Evolutionary conservation across 2,797 vertebrate genomes (phyloP), one percentile per base, ranked within the genome.

Genomic region (Poecilia gillii): DNA sequence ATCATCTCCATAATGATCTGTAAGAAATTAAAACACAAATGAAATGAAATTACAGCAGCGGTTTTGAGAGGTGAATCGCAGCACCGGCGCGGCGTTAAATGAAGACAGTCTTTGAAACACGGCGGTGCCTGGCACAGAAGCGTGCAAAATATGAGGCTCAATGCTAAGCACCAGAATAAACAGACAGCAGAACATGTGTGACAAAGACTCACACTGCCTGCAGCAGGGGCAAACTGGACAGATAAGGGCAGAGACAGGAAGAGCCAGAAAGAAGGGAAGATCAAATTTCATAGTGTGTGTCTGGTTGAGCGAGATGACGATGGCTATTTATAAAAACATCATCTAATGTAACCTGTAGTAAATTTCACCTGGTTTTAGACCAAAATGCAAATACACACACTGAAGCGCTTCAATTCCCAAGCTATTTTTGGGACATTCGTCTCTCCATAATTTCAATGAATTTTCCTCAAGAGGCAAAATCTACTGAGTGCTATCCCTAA

Each of bases 311-410:
- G 47, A 68, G 64, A 81, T 64, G 75, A 85, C 1, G 41, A 28
- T 71, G 41, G 41, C 79, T 89, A 78, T 81, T 76, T 75, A 77
- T 78, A 81, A 79, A 83, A 81, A 85, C 81, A 77, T 74, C 36
- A 90, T 90, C 77, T 83, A 71, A 84, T 72, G 83, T 77, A 81
- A 83, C 80, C 85, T 84, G 82, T 55, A 23, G 74, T 84, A 79
- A 78, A 79, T 93, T 94, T 93, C 92, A 94, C 93, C 86, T 91
- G 72, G 85, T 91, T 92, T 84, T 53, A 81, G 75, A 81, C 77
- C 76, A 80, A 59, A 79, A 4, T 39, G 47, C 64, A 59, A 51
- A 73, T 9, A 73, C 72, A 74, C 70, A 64, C 31, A 39, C 4
- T 46, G 11, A 39, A 68, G 25, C 6, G 57, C 51, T 72, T 72